phyloP scores from a whole-genome alignment of 2,797 vertebrate genomes.

The Acanthurus tractus region DNA sequence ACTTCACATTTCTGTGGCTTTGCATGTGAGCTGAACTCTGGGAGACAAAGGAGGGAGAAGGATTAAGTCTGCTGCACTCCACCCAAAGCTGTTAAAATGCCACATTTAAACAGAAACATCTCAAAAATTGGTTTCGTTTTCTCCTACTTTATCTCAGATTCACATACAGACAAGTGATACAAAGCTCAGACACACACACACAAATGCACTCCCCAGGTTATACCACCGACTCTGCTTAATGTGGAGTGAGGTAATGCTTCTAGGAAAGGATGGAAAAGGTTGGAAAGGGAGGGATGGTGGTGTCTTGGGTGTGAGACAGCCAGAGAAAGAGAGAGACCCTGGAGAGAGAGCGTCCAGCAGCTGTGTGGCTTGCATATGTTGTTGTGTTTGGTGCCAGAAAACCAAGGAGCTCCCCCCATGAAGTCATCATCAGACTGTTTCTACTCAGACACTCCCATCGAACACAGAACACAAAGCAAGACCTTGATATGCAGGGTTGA shows the following conservation, averaged over 20 bases:
- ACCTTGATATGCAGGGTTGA: slow-evolving; percentile 17
- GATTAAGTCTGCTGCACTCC: slow-evolving; percentile 57
- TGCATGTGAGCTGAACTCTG: slow-evolving; percentile 36
- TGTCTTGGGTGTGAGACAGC: slow-evolving; percentile 46
- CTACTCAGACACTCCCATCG: slow-evolving; percentile 49
- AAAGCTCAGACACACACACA: slow-evolving; percentile 35
- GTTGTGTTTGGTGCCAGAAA: slow-evolving; percentile 65
- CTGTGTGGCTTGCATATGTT: slow-evolving; percentile 69
- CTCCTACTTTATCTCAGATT: slow-evolving; percentile 16
- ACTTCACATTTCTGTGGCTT: slow-evolving; percentile 17
- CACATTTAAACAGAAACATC: slow-evolving; percentile 47
- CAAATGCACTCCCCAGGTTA: slow-evolving; percentile 73
- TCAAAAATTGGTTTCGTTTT: slow-evolving; percentile 37
- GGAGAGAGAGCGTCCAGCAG: slow-evolving; percentile 60
- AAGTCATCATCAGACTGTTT: slow-evolving; percentile 61
- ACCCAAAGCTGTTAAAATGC: slow-evolving; percentile 60
- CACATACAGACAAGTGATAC: slow-evolving; percentile 36
- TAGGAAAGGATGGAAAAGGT: slow-evolving; percentile 66
- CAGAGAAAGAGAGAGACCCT: slow-evolving; percentile 33
- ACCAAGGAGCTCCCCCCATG: slow-evolving; percentile 50
- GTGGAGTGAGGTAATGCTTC: slow-evolving; percentile 81
- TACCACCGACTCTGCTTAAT: slow-evolving; percentile 68
- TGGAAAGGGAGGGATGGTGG: slow-evolving; percentile 52
- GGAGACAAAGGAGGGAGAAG: slow-evolving; percentile 29
- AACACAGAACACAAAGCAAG: slow-evolving; percentile 35